Evolutionary conservation across 2,113 vertebrate genomes (phyloP), one percentile per base, ranked within the genome.

Genomic region (Oncorhynchus masou): DNA sequence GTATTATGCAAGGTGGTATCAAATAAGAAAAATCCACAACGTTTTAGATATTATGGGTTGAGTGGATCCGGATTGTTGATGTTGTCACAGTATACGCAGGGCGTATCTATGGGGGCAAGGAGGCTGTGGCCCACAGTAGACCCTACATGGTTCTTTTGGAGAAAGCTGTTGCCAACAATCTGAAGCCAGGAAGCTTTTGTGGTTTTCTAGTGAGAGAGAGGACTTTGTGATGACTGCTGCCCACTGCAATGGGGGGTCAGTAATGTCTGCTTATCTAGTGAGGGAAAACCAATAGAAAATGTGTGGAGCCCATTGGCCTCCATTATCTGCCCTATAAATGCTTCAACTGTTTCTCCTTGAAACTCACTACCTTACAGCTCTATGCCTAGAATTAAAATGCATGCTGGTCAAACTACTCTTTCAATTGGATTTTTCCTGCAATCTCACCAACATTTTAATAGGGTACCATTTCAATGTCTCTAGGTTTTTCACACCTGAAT

Each of bases 181-280:
- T 0, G n/a, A 2, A 0, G 0, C 0, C 3, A 1, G 0, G 39
- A 3, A 0, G 12, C 69, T 93, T 91, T 13, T 87, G 31, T 6
- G 92, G 87, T 22, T 89, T 93, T 24, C 82, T 93, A 22, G 31
- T 92, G 51, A 88, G 29, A 22, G 48, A 86, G 48, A 86, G 8
- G 82, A 92, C 8, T 91, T 87, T 75, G 89, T 93, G 78, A 68
- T 91, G 81, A 91, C 89, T 8, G 91, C 90, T 0, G 90, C 92
- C 69, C 91, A 92, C 68, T 92, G 91, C n/a, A 2, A 71, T 24
- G 29, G 15, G 9, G 34, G 7, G 90, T 92, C 8, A 75, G 86
- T 80, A 68, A 6, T 19, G 6, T 31, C 25, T 62, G n/a, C n/a
- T 62, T 9, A 22, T 62, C 59, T 62, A n/a, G 59, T n/a, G 13